Base-by-base conservation (phyloP, 1,140 invertebrate genomes). In the Gryon sp. region DNA sequence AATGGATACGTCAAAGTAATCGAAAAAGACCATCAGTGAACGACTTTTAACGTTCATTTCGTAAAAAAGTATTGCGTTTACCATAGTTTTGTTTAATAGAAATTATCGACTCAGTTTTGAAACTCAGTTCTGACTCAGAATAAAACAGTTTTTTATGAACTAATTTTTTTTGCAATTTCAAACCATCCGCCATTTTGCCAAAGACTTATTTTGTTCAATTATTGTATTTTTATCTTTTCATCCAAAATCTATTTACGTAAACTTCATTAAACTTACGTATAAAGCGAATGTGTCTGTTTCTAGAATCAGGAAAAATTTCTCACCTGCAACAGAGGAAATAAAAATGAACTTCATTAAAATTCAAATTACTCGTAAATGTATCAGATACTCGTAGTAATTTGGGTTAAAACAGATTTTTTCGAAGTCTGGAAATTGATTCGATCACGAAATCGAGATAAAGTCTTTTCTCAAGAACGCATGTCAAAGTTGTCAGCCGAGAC, bases 401-500 rank as follows among this genome's bases (percentile, higher is more conserved):
- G 32, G 66, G 65, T 60, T 53, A 52, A 78, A 78, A 75, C 70
- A 72, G 65, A 65, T 70, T 78, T 79, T 72, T 75, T 72, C 40
- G 70, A 52, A 40, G 76, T 70, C 75, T 70, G 63, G 60, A 79
- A 79, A 72, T 79, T 79, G 70, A 79, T 75, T 79, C 70, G 76
- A 79, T 79, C 76, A 78, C 59, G 76, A 78, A 50, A 68, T 50
- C 46, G 66, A 74, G 76, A 79, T 79, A 79, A 79, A 79, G 76
- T 79, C 76, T 75, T 75, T 72, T 41, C 45, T 48, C 32, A 53
- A 63, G 63, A 78, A 68, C 63, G 63, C 57, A 69, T 69, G 76
- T 74, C 76, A 78, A 78, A 74, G 63, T 65, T 73, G 76, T 78
- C 76, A 73, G 76, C 48, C 48, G 46, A 24, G 57, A 69, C 57